A percentile compares a stretch with the other conserved stretches of the same genome.
These are phyloP conservation scores for Falcunculus frontatus DNA, from an alignment of 2,113 vertebrate species.

Conservation along the genomic window DNA sequence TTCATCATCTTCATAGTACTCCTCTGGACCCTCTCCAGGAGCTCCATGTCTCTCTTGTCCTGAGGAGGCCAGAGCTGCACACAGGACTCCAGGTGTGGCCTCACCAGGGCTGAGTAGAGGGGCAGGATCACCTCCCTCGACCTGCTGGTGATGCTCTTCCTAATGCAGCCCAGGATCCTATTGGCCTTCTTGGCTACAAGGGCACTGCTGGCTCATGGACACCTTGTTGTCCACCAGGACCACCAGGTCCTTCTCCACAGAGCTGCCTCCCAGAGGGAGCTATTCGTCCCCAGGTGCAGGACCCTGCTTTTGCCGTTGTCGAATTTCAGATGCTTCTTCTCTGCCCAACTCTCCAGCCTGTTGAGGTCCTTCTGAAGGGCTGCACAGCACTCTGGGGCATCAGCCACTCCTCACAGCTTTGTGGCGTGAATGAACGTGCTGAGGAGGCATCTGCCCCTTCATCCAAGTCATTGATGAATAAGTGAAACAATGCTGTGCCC, in stretches of 20 bases:
- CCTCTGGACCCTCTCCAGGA: background rate
- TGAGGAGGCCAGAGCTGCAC: background rate
- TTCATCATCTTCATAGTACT: background rate
- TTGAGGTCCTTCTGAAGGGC: background rate
- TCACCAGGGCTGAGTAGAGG: background rate
- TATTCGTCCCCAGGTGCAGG: background rate
- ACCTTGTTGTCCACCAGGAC: background rate
- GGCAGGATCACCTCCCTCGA: background rate
- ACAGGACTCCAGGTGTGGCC: background rate
- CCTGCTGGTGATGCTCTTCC: background rate
- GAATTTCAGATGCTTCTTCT: background rate
- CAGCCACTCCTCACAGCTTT: rapidly evolving
- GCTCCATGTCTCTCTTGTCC: background rate
- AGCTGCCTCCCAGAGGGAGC: background rate
- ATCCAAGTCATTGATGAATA: background rate
- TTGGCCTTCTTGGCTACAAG: rapidly evolving
- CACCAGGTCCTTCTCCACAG: rapidly evolving
- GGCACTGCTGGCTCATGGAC: background rate
- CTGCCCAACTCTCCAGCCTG: background rate
- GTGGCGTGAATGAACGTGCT: background rate
- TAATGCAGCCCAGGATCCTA: rapidly evolving
- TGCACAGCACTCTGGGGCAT: background rate
- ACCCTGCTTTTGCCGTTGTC: rapidly evolving
- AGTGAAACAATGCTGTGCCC: rapidly evolving
- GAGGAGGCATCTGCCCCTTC: background rate